phyloP scores from a whole-genome alignment of 2,113 vertebrate species.

The Campylomormyrus numenius region DNA sequence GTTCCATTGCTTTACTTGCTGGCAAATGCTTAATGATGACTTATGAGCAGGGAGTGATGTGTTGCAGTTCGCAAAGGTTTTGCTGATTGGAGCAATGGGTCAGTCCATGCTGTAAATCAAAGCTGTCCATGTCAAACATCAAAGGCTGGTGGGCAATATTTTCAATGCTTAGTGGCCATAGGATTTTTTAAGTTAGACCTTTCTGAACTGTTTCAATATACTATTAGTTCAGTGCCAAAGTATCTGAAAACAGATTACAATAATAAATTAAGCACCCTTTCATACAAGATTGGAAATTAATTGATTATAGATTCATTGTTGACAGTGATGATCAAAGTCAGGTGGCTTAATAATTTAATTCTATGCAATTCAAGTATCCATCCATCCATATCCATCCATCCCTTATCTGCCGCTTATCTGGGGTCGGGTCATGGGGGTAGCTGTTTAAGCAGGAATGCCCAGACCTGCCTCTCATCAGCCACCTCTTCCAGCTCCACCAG shows the following conservation, averaged over 20 bases:
- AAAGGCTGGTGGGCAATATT: background rate
- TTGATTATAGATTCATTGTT: background rate
- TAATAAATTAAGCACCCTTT: background rate
- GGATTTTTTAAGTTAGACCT: background rate
- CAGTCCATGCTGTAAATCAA: background rate
- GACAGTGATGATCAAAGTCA: background rate
- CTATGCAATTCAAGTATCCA: background rate
- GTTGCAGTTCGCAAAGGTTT: background rate
- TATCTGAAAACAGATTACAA: background rate
- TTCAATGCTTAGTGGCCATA: background rate
- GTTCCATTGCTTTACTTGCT: slow-evolving; percentile 12
- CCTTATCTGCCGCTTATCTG: background rate
- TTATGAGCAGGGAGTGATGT: background rate
- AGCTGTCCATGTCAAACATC: background rate
- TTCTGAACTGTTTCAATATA: background rate
- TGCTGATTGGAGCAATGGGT: background rate
- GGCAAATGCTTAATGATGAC: slow-evolving; percentile 7
- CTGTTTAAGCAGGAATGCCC: background rate
- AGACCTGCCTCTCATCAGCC: background rate
- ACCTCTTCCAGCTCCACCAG: background rate
- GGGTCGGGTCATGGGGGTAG: no score
- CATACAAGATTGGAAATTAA: background rate
- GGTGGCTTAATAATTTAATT: background rate
- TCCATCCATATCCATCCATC: background rate
- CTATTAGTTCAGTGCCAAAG: background rate